These are phyloP conservation scores for Chrysaora quinquecirrha DNA, from an alignment of 30 jellyfish, hydroid and myxozoan species.

Conservation along the genomic window DNA sequence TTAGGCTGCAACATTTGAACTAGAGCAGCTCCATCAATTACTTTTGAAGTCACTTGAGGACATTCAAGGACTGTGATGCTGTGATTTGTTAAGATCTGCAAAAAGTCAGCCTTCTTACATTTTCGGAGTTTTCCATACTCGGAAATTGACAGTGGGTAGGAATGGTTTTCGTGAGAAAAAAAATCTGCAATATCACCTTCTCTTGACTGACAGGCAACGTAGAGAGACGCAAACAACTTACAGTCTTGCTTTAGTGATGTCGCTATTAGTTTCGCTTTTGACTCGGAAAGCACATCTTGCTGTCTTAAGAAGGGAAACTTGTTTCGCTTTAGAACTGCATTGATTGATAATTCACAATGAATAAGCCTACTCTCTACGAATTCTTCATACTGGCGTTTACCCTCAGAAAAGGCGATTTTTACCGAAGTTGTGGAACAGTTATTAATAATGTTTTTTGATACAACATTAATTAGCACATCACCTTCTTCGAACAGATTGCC, in stretches of 20 bases:
- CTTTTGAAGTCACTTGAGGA: not conserved
- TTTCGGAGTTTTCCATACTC: constrained; percentile 12
- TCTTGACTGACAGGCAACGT: constrained; percentile 10
- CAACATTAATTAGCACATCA: not conserved
- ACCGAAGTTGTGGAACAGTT: constrained; percentile 2
- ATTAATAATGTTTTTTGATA: not conserved
- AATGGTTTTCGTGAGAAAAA: constrained; percentile 17
- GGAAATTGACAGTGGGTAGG: constrained; percentile 14
- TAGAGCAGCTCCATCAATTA: constrained; percentile 8
- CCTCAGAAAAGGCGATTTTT: not conserved
- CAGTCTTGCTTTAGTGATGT: not conserved
- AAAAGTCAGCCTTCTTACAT: constrained; percentile 12
- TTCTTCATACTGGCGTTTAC: constrained; percentile 7
- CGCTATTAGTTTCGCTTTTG: not conserved
- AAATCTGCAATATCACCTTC: constrained; percentile 4
- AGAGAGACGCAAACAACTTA: constrained; percentile 10
- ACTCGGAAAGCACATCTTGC: not conserved
- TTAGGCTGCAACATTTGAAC: not conserved
- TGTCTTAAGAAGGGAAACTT: not conserved
- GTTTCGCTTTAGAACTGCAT: not conserved
- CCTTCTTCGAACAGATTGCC: constrained; percentile 66
- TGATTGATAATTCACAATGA: not conserved
- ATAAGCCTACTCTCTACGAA: constrained; percentile 15
- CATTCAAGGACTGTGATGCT: not conserved
- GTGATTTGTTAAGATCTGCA: constrained; percentile 5